A percentile compares a stretch with the other conserved stretches of the same genome.
These are phyloP conservation scores for Caenorhabditis sp. DNA, from an alignment of 2,888 invertebrate genomes.

Conservation along the genomic window DNA sequence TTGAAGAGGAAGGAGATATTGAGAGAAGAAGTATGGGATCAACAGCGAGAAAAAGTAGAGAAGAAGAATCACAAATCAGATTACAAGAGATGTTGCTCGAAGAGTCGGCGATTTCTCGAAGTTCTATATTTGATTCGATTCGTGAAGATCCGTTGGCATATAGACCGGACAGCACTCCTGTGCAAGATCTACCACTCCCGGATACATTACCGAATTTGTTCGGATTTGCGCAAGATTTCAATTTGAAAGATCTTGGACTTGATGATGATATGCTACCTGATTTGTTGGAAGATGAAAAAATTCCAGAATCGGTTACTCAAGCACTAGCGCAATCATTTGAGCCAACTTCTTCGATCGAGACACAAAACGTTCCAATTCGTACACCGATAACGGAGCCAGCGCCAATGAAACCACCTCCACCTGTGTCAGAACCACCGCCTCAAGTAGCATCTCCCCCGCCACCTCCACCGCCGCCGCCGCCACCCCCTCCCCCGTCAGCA, in stretches of 20 bases:
- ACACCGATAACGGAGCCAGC: neutral
- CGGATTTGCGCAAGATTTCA: conserved; percentile 34
- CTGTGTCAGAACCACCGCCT: conserved; percentile 7
- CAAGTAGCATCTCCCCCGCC: conserved; percentile 12
- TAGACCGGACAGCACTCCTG: conserved; percentile 13
- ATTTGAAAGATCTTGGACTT: conserved; percentile 15
- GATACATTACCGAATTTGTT: conserved; percentile 48
- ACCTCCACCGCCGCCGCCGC: conserved; percentile 14
- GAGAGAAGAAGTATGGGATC: neutral
- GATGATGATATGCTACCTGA: conserved; percentile 22
- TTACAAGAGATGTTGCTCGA: conserved; percentile 31
- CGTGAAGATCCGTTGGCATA: conserved; percentile 42
- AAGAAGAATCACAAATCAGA: conserved; percentile 8
- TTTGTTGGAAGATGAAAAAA: conserved; percentile 3
- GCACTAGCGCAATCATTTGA: neutral
- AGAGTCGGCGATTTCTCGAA: conserved; percentile 22
- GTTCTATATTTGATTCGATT: neutral
- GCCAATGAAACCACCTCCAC: conserved; percentile 6
- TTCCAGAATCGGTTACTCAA: neutral
- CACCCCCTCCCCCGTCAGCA: conserved; percentile 24
- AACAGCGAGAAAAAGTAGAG: conserved; percentile 2
- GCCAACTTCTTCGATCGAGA: neutral
- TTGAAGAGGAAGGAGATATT: neutral
- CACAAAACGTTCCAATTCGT: neutral
- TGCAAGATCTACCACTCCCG: conserved; percentile 39